Evolutionary conservation across 2,113 vertebrate species (phyloP).

Genomic region (Tonatia bakeri): DNA sequence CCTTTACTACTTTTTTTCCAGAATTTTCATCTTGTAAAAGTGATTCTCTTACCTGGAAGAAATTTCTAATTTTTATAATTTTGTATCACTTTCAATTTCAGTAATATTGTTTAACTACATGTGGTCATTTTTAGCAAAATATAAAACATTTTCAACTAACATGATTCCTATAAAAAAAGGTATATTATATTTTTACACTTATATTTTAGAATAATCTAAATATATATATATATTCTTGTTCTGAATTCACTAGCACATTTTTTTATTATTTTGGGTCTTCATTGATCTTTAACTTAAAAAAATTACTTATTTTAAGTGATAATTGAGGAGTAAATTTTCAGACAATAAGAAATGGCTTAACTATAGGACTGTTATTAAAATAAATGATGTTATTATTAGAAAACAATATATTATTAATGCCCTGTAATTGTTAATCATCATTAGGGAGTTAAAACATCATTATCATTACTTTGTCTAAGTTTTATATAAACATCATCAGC

Average conservation of each 20-base stretch:
- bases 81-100: background rate
- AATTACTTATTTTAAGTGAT: conserved; percentile 40
- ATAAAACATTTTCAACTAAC: background rate
- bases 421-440: conserved; percentile 58
- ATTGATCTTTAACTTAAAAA: conserved; percentile 48
- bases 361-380: conserved; percentile 47
- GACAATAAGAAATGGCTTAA: conserved; percentile 18
- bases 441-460: conserved; percentile 49
- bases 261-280: conserved; percentile 25
- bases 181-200: background rate
- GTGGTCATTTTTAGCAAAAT: background rate
- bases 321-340: conserved; percentile 57
- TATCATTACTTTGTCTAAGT: conserved; percentile 38
- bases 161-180: background rate
- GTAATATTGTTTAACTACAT: background rate
- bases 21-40: background rate
- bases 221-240: background rate
- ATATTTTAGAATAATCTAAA: background rate
- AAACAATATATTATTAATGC: conserved; percentile 41
- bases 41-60: background rate
- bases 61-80: background rate
- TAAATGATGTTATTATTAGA: conserved; percentile 51
- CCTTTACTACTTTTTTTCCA: background rate
- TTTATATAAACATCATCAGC: conserved; percentile 46
- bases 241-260: background rate